A percentile compares a stretch with the other conserved stretches of the same genome.
Evolutionary conservation across 2,888 invertebrate species (phyloP).

Genomic region (Hirudinaria manillensis): DNA sequence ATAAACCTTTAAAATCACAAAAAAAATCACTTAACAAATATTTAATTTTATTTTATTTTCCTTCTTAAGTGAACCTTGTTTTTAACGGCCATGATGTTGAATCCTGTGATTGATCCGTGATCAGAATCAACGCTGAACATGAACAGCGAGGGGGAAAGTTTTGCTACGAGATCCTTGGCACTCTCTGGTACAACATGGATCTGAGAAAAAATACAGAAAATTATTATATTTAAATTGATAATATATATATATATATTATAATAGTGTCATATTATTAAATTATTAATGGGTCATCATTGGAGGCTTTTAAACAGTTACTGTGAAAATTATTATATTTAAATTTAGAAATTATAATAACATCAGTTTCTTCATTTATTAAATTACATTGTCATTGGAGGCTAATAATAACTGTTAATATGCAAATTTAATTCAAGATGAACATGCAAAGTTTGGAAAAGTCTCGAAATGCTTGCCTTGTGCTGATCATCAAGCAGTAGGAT

Average conservation of each 20-base stretch:
- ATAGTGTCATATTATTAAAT: too few species aligned
- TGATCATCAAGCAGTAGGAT: constrained; percentile 64
- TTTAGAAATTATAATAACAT: too few species aligned
- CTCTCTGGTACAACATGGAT: constrained; percentile 53
- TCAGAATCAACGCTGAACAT: constrained; percentile 64
- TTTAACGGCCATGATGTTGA: constrained; percentile 53
- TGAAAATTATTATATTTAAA: too few species aligned
- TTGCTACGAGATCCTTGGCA: constrained; percentile 46
- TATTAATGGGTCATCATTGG: too few species aligned
- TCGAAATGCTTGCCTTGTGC: constrained; percentile 37
- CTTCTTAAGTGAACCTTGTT: constrained; percentile 22
- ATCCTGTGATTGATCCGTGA: constrained; percentile 63
- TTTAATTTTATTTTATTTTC: neutral
- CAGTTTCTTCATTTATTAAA: too few species aligned
- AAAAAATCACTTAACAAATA: neutral
- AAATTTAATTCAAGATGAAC: neutral
- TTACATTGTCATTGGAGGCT: too few species aligned
- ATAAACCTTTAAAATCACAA: neutral
- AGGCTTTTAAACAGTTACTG: too few species aligned
- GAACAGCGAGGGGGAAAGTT: constrained; percentile 58
- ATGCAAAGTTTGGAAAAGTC: neutral
- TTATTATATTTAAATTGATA: too few species aligned
- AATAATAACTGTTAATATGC: too few species aligned
- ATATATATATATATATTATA: too few species aligned
- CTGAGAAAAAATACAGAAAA: constrained; percentile 38